These are phyloP conservation scores for Halcyon chelicuti DNA, from an alignment of 2,797 vertebrate genomes.

Conservation along the genomic window DNA sequence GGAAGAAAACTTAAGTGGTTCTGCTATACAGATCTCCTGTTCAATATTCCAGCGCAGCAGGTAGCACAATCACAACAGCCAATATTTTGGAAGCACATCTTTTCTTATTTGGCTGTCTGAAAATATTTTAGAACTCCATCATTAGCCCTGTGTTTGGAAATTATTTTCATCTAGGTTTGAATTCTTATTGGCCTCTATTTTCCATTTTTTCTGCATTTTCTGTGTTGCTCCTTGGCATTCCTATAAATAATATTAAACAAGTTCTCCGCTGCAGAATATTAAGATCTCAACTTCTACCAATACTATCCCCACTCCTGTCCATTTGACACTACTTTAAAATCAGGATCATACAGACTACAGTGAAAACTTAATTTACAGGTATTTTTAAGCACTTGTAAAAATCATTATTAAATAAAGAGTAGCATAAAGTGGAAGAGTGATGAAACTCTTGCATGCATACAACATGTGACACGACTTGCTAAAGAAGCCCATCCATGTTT, in stretches of 20 bases:
- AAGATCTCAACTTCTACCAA: background rate
- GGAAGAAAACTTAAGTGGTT: background rate
- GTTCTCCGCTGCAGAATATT: background rate
- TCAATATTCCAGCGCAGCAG: background rate
- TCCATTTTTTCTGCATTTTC: background rate
- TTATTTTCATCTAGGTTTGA: background rate
- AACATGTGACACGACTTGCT: background rate
- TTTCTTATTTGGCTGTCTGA: background rate
- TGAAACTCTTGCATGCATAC: background rate
- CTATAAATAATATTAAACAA: background rate
- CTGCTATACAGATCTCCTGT: background rate
- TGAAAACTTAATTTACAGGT: background rate
- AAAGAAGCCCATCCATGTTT: background rate
- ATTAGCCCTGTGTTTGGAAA: background rate
- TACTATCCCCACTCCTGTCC: background rate
- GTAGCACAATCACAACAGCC: background rate
- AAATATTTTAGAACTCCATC: background rate
- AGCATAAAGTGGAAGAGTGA: background rate
- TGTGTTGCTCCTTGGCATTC: background rate
- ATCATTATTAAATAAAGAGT: background rate
- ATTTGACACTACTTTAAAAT: background rate
- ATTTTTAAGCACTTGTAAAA: background rate
- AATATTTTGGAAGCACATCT: background rate
- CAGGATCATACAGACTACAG: background rate
- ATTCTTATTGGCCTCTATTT: background rate